Percentiles rank a stretch among this genome's conserved stretches.
Evolutionary conservation across 2,797 vertebrate species (phyloP).

Genomic region (Antrozous pallidus): DNA sequence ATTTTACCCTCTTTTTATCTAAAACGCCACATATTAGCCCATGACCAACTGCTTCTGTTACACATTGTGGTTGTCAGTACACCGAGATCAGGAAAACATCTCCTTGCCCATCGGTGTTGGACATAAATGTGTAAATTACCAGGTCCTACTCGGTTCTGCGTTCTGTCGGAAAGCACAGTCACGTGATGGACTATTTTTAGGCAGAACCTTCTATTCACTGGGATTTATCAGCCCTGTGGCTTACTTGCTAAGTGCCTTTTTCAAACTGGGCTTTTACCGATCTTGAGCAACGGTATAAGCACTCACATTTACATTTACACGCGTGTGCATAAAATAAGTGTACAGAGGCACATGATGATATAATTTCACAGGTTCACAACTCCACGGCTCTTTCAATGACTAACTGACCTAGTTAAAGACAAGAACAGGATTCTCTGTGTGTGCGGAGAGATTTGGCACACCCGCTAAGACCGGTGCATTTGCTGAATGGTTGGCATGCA

Average conservation of each 20-base stretch:
- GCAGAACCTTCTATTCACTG: not conserved
- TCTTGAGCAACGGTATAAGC: not conserved
- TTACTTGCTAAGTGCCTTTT: not conserved
- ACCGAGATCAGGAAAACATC: not conserved
- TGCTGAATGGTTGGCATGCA: not conserved
- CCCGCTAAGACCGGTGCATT: not conserved
- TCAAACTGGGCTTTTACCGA: not conserved
- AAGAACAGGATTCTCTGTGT: not conserved
- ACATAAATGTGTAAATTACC: not conserved
- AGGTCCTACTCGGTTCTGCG: not conserved
- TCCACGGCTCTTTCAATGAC: not conserved
- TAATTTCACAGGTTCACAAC: not conserved
- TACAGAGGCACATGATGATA: not conserved
- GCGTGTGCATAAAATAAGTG: not conserved
- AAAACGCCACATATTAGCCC: not conserved
- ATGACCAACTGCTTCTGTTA: not conserved
- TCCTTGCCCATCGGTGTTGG: not conserved
- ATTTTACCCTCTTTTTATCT: not conserved
- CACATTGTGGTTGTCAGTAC: not conserved
- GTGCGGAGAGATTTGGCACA: not conserved
- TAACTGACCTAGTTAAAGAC: not conserved
- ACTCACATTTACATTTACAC: not conserved
- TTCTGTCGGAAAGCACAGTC: not conserved
- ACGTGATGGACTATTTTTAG: not conserved
- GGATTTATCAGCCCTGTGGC: not conserved